These are phyloP conservation scores for Harpalus rufipes DNA, from an alignment of 2,888 invertebrate species.

Conservation along the genomic window DNA sequence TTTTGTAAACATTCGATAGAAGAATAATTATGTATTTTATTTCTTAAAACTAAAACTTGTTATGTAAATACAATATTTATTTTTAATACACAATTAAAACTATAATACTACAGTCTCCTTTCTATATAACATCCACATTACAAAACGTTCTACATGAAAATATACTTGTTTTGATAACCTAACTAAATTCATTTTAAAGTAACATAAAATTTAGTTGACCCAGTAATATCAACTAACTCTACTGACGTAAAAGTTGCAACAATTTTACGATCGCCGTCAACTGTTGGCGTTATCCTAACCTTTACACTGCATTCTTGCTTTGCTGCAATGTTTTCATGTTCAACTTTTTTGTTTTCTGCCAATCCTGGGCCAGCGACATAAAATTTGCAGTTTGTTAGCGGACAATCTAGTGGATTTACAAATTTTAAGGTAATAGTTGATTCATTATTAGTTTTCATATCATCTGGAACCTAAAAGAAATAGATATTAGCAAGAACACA, in stretches of 20 bases:
- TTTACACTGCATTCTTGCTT: conserved; percentile 79
- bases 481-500: conserved; percentile 30
- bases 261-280: conserved; percentile 82
- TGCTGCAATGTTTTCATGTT: conserved; percentile 80
- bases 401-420: conserved; percentile 84
- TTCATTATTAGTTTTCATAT: conserved; percentile 80
- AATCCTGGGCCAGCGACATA: conserved; percentile 85
- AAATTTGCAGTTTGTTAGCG: conserved; percentile 84
- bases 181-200: not conserved
- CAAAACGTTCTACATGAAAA: not conserved
- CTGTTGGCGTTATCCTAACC: conserved; percentile 82
- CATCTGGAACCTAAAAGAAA: conserved; percentile 80
- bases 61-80: conserved; percentile 20
- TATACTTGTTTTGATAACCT: not conserved
- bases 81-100: conserved; percentile 1
- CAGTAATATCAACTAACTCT: conserved; percentile 85
- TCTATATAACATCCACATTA: too few relatives aligned
- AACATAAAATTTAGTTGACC: conserved; percentile 79
- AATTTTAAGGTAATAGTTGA: conserved; percentile 82
- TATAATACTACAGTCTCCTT: not conserved
- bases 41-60: conserved; percentile 7
- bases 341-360: conserved; percentile 80
- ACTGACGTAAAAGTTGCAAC: conserved; percentile 85
- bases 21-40: not conserved
- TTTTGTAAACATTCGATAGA: not conserved